Percentiles rank a stretch among this genome's conserved stretches.
phyloP scores from a whole-genome alignment of 2,113 vertebrate genomes.

The Nettapus auritus region DNA sequence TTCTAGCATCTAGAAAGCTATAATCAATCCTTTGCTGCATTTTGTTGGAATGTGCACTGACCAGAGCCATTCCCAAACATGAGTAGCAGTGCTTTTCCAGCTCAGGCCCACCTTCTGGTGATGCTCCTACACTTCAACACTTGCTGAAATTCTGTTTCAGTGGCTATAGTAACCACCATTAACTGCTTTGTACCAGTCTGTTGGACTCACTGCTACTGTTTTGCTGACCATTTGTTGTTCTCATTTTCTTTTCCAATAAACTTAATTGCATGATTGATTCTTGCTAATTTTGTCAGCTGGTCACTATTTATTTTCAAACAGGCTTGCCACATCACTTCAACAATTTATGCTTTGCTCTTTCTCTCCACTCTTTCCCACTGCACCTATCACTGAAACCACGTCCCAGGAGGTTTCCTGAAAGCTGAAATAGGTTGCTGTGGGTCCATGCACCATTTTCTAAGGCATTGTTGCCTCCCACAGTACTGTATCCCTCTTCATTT shows the following conservation, averaged over 20 bases:
- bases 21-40: background rate
- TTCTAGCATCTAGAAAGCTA: background rate
- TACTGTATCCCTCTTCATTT: background rate
- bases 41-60: background rate
- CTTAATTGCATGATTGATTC: slow-evolving; percentile 22
- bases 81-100: background rate
- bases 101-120: background rate
- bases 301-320: slow-evolving; percentile 9
- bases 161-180: background rate
- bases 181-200: background rate
- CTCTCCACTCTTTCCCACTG: background rate
- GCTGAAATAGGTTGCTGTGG: background rate
- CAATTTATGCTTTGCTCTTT: background rate
- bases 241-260: slow-evolving; percentile 23
- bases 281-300: background rate
- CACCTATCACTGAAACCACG: background rate
- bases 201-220: background rate
- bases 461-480: background rate
- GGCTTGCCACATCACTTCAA: background rate
- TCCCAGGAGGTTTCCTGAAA: background rate
- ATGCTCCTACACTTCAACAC: background rate
- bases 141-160: background rate
- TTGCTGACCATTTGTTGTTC: background rate
- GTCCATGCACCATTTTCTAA: background rate
- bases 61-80: background rate